Evolutionary conservation across 2,797 vertebrate species (phyloP).

Genomic region (Neosilurus hyrtlii): DNA sequence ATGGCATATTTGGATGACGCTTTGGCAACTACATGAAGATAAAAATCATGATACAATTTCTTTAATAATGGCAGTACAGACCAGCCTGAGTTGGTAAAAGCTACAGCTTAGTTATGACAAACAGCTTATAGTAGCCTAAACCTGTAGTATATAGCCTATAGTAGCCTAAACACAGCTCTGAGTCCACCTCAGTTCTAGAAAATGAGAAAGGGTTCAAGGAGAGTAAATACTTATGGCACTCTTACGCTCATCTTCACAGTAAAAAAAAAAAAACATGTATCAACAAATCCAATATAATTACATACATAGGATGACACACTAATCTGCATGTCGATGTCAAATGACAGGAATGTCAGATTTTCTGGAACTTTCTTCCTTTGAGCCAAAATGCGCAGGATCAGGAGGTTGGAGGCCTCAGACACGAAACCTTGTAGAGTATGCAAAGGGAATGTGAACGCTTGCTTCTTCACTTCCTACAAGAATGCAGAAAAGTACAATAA

Average conservation of each 20-base stretch:
- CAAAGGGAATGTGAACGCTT: slow-evolving; percentile 61
- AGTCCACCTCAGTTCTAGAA: not conserved
- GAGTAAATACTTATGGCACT: not conserved
- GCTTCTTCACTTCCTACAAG: slow-evolving; percentile 65
- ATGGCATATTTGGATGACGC: too few species aligned
- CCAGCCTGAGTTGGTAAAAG: not conserved
- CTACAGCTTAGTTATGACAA: not conserved
- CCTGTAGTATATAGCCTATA: too few species aligned
- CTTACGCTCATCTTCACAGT: not conserved
- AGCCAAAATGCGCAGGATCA: slow-evolving; percentile 83
- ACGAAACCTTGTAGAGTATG: slow-evolving; percentile 73
- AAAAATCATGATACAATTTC: too few species aligned
- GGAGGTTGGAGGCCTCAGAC: slow-evolving; percentile 80
- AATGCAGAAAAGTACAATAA: slow-evolving; percentile 28
- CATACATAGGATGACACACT: slow-evolving; percentile 80
- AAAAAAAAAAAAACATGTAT: not conserved
- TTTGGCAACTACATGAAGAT: too few species aligned
- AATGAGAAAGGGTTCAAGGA: not conserved
- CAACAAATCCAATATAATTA: slow-evolving; percentile 13
- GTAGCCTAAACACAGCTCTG: not conserved
- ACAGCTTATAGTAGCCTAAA: not conserved
- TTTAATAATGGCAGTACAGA: not conserved
- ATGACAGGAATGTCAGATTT: slow-evolving; percentile 75
- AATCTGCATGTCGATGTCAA: slow-evolving; percentile 72
- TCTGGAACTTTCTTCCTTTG: slow-evolving; percentile 67